Percentiles rank a stretch among this genome's conserved stretches.
phyloP scores from a whole-genome alignment of 2,888 invertebrate species.

The Mesoligia furuncula region DNA sequence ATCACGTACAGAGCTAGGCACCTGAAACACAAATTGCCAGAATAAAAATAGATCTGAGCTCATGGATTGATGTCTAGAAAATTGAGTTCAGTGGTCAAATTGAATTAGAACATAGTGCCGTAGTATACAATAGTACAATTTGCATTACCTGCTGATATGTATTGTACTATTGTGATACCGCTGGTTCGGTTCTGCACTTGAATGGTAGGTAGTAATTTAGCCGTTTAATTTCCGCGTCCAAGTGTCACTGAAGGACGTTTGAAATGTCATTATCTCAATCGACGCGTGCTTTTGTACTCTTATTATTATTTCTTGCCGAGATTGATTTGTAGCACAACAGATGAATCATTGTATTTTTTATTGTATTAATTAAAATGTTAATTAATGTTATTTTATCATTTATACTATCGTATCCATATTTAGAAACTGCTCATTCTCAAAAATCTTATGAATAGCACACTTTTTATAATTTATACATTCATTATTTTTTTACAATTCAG shows the following conservation, averaged over 20 bases:
- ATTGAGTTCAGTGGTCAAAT: constrained; percentile 48
- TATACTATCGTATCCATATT: constrained; percentile 16
- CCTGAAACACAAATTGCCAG: constrained; percentile 61
- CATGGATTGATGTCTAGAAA: constrained; percentile 50
- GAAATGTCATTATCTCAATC: constrained; percentile 75
- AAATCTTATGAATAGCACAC: not conserved
- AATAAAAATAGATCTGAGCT: constrained; percentile 69
- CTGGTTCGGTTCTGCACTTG: constrained; percentile 65
- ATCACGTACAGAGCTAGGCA: constrained; percentile 69
- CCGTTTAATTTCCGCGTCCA: constrained; percentile 85
- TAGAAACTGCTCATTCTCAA: constrained; percentile 9
- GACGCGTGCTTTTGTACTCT: constrained; percentile 67
- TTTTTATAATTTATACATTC: not conserved
- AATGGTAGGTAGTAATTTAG: constrained; percentile 84
- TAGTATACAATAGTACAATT: constrained; percentile 50
- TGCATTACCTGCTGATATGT: constrained; percentile 44
- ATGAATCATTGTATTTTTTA: constrained; percentile 60
- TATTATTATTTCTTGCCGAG: constrained; percentile 57
- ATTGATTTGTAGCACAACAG: constrained; percentile 46
- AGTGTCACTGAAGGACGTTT: constrained; percentile 84
- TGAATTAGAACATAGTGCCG: constrained; percentile 42
- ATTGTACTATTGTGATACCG: constrained; percentile 67
- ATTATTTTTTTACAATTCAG: not conserved
- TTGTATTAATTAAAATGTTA: constrained; percentile 40
- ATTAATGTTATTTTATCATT: constrained; percentile 26